Percentiles rank a stretch among this genome's conserved stretches.
These are phyloP conservation scores for Osmoderma eremita DNA, from an alignment of 2,888 invertebrate species.

Conservation along the genomic window DNA sequence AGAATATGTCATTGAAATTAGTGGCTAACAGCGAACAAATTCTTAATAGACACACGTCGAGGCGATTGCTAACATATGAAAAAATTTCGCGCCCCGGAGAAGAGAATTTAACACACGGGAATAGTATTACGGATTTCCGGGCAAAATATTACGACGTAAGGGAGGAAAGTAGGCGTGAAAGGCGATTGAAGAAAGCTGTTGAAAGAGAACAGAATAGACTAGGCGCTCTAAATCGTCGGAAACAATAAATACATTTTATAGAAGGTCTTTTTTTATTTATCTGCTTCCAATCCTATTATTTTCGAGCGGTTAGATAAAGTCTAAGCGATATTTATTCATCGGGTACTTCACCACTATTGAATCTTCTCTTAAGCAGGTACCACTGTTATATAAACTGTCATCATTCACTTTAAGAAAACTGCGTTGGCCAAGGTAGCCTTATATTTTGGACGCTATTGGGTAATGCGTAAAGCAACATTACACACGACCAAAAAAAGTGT, in stretches of 20 bases:
- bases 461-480: too few species aligned
- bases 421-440: too few species aligned
- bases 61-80: constrained; percentile 87
- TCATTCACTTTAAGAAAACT: too few species aligned
- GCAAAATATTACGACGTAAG: constrained; percentile 78
- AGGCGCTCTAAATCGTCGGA: constrained; percentile 48
- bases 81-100: constrained; percentile 72
- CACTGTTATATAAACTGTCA: too few species aligned
- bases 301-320: too few species aligned
- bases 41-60: constrained; percentile 80
- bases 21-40: constrained; percentile 90
- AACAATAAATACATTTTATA: constrained; percentile 42
- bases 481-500: too few species aligned
- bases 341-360: too few species aligned
- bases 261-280: too few species aligned
- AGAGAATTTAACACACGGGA: constrained; percentile 57
- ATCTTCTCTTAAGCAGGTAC: too few species aligned
- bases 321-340: too few species aligned
- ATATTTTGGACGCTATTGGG: too few species aligned
- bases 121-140: constrained; percentile 65
- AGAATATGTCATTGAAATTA: constrained; percentile 80
- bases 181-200: constrained; percentile 63
- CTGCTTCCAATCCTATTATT: too few species aligned
- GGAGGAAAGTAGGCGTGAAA: constrained; percentile 74
- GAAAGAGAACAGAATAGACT: constrained; percentile 56